phyloP scores from a whole-genome alignment of 30 jellyfish, hydroid and myxozoan genomes.

The Nemopilema nomurai region DNA sequence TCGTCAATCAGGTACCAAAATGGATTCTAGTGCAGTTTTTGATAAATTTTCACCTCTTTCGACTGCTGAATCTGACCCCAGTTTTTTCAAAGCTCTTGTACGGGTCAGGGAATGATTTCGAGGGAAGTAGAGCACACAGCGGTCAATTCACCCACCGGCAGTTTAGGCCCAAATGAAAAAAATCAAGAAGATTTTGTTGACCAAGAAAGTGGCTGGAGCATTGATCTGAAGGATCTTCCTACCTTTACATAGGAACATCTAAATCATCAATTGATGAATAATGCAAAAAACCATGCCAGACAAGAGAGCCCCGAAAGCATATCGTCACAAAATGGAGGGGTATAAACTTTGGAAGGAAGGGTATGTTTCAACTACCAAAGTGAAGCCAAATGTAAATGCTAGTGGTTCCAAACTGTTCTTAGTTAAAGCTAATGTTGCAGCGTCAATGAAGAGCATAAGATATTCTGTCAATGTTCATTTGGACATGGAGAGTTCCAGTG shows the following conservation, averaged over 20 bases:
- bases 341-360: constrained; percentile 42
- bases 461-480: constrained; percentile 13
- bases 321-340: constrained; percentile 21
- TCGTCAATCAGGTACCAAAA: background rate
- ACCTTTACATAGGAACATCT: constrained; percentile 19
- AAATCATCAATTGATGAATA: background rate
- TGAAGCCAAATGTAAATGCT: constrained; percentile 26
- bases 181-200: background rate
- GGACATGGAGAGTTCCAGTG: background rate
- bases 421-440: constrained; percentile 12
- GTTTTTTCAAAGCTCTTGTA: constrained; percentile 3
- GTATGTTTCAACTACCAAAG: background rate
- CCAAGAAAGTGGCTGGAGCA: constrained; percentile 36
- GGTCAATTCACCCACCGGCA: background rate
- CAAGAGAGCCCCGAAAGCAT: constrained; percentile 34
- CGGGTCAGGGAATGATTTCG: constrained; percentile 5
- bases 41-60: constrained; percentile 1
- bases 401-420: background rate
- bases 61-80: constrained; percentile 10
- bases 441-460: constrained; percentile 17
- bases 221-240: constrained; percentile 13
- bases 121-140: constrained; percentile 5
- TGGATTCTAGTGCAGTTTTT: background rate
- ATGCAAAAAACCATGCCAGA: constrained; percentile 53
- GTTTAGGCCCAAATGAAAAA: background rate